Evolutionary conservation across 2,113 vertebrate species (phyloP).

Genomic region (Castor canadensis): DNA sequence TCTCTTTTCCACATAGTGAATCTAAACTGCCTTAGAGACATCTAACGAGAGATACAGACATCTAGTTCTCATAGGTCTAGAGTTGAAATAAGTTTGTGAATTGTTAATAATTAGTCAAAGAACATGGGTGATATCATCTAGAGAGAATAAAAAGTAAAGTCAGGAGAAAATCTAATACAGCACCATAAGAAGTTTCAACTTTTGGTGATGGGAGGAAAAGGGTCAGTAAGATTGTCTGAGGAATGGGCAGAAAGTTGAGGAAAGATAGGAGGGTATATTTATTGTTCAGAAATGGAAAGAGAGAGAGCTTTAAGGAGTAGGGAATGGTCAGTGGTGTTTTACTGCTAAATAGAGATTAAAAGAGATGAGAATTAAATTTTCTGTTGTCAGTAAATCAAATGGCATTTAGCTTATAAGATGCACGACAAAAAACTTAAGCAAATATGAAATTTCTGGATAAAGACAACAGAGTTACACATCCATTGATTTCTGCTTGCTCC

Average conservation of each 20-base stretch:
- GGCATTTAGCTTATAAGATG: not conserved
- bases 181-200: not conserved
- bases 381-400: not conserved
- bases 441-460: not conserved
- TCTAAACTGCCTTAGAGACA: not conserved
- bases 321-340: not conserved
- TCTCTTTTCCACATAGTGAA: not conserved
- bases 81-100: not conserved
- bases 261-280: too few relatives aligned
- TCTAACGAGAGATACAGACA: not conserved
- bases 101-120: not conserved
- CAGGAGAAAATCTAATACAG: not conserved
- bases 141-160: not conserved
- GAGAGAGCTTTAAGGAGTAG: not conserved
- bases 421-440: not conserved
- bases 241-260: too few relatives aligned
- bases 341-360: not conserved
- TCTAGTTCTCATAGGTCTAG: not conserved
- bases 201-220: not conserved
- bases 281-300: not conserved
- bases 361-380: not conserved
- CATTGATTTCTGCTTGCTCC: not conserved
- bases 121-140: not conserved
- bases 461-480: not conserved
- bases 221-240: not conserved